Conservation (phyloP, 2,797 vertebrate genomes). For the Saguinus oedipus region DNA sequence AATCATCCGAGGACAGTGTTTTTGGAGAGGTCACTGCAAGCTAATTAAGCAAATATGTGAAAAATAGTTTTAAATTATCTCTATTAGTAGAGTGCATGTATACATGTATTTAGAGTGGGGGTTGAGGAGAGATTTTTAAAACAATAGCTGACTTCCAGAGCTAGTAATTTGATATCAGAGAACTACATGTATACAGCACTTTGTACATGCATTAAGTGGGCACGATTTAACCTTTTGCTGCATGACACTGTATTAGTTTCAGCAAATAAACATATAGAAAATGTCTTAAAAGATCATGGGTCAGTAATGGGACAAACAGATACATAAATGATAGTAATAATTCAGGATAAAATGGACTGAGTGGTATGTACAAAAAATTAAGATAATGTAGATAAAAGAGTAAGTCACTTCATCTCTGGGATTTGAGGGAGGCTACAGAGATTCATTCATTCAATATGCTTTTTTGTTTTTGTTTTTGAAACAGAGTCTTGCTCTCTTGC, state of each 20-base stretch:
- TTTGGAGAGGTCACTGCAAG: slow-evolving; percentile 71
- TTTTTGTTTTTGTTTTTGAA: neutral
- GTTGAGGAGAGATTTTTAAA: slow-evolving; percentile 38
- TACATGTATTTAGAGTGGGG: neutral
- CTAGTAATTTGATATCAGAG: slow-evolving; percentile 8
- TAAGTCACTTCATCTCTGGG: neutral
- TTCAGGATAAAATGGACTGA: neutral
- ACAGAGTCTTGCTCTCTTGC: neutral
- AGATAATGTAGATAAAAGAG: neutral
- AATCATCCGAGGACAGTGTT: slow-evolving; percentile 74
- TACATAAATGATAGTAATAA: neutral
- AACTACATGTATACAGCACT: neutral
- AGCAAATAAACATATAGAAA: slow-evolving; percentile 20
- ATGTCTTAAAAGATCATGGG: neutral
- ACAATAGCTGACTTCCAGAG: slow-evolving; percentile 34
- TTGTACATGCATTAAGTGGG: neutral
- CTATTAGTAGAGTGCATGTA: slow-evolving; percentile 64
- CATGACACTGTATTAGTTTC: neutral
- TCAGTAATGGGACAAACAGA: neutral
- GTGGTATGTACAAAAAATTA: neutral
- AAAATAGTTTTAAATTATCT: slow-evolving; percentile 71
- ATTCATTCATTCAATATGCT: neutral
- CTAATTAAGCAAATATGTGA: slow-evolving; percentile 80
- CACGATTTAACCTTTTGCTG: neutral
- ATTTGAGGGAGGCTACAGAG: neutral